These are phyloP conservation scores for Bombus breviceps DNA, from an alignment of 1,140 invertebrate species.

Conservation along the genomic window DNA sequence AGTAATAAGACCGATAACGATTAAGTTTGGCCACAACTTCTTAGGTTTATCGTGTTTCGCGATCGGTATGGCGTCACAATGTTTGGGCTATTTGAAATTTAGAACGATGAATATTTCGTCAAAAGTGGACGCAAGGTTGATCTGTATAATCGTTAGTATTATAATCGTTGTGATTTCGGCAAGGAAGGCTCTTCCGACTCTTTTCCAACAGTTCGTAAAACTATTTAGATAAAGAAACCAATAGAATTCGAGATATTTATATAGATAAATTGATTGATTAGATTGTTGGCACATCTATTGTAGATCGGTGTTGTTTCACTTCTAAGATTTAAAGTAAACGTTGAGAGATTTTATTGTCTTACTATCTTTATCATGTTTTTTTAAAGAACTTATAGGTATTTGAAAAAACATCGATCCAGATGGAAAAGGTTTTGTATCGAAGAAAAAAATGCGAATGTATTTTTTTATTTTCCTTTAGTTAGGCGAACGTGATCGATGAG, in stretches of 20 bases:
- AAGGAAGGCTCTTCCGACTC: slow-evolving; percentile 59
- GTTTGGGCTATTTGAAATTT: slow-evolving; percentile 64
- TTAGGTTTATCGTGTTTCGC: slow-evolving; percentile 72
- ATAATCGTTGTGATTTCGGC: slow-evolving; percentile 65
- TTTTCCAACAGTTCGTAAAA: slow-evolving; percentile 51
- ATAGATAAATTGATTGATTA: too few relatives aligned
- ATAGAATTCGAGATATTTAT: too few relatives aligned
- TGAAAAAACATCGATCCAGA: background rate
- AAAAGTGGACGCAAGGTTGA: background rate
- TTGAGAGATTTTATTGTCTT: too few relatives aligned
- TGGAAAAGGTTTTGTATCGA: background rate
- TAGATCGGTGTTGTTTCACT: background rate
- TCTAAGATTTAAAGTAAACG: too few relatives aligned
- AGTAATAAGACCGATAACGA: slow-evolving; percentile 64
- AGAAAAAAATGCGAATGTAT: background rate
- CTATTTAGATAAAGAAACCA: background rate
- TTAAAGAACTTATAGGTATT: too few relatives aligned
- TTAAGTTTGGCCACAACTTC: slow-evolving; percentile 74
- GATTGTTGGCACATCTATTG: background rate
- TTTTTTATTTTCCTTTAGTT: too few relatives aligned
- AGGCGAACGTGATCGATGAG: background rate
- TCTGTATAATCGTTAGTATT: slow-evolving; percentile 56
- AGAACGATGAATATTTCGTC: slow-evolving; percentile 49
- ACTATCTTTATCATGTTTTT: too few relatives aligned
- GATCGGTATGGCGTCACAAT: slow-evolving; percentile 71